Conservation (phyloP, 53 echinoderm and acorn worm species). For the Holothuria leucospilota region DNA sequence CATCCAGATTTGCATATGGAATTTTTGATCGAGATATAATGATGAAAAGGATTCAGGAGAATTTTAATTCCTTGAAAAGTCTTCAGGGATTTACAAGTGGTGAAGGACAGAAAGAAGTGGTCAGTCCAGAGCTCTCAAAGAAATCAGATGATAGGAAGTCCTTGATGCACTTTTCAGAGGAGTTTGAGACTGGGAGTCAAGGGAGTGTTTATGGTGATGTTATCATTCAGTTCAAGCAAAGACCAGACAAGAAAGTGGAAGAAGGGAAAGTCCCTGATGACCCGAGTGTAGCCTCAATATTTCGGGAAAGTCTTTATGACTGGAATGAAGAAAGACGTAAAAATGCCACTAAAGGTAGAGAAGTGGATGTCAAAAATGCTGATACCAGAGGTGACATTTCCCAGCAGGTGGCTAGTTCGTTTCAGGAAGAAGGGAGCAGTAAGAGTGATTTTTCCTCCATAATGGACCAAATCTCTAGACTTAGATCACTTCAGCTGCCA, state of each 20-base stretch:
- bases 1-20: conserved; percentile 13
- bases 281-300: background rate
- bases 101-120: background rate
- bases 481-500: conserved; percentile 3
- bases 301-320: conserved; percentile 19
- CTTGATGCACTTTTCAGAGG: conserved; percentile 22
- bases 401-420: conserved; percentile 19
- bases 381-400: conserved; percentile 19
- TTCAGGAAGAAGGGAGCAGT: background rate
- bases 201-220: conserved; percentile 43
- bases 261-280: background rate
- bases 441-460: background rate
- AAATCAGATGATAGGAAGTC: no score
- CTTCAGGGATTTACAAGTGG: background rate
- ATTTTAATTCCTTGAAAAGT: background rate
- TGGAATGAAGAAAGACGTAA: background rate
- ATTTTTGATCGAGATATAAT: conserved; percentile 27
- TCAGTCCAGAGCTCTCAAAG: background rate
- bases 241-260: background rate
- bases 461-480: conserved; percentile 2
- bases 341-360: background rate
- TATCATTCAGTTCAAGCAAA: conserved; percentile 41
- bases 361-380: background rate
- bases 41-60: conserved; percentile 23
- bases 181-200: conserved; percentile 46